A percentile compares a stretch with the other conserved stretches of the same genome.
phyloP scores from a whole-genome alignment of 1,140 invertebrate species.

The Melanaphis sacchari region DNA sequence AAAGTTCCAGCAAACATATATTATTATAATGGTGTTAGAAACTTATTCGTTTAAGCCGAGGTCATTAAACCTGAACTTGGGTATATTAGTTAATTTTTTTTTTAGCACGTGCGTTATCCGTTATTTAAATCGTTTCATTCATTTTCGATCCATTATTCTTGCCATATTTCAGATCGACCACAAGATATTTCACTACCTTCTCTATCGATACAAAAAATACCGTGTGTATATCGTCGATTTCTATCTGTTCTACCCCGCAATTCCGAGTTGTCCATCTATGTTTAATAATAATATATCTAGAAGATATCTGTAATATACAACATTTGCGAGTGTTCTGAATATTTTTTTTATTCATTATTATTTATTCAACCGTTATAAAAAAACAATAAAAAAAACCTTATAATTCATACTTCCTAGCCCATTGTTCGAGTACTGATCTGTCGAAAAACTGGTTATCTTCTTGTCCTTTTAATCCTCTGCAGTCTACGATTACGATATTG shows the following conservation, averaged over 20 bases:
- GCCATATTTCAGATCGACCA: neutral
- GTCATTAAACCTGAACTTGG: constrained; percentile 30
- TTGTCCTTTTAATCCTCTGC: neutral
- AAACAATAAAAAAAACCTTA: neutral
- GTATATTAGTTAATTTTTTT: neutral
- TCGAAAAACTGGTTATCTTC: neutral
- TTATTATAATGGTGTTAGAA: neutral
- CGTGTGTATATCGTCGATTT: neutral
- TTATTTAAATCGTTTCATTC: neutral
- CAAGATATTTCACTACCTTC: neutral
- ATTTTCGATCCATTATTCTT: neutral
- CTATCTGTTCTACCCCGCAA: neutral
- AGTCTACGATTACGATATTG: neutral
- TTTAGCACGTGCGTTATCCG: neutral
- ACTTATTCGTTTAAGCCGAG: neutral
- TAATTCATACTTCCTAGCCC: too few relatives aligned
- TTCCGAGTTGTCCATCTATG: neutral
- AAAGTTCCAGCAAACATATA: neutral
- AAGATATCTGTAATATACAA: neutral
- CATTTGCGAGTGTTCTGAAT: neutral
- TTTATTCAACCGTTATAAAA: neutral
- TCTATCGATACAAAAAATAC: neutral
- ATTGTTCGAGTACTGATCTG: neutral
- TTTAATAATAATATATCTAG: neutral
- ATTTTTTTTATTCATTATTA: neutral